Base-by-base conservation (phyloP, 2,888 invertebrate species). In the Corythucha ciliata region DNA sequence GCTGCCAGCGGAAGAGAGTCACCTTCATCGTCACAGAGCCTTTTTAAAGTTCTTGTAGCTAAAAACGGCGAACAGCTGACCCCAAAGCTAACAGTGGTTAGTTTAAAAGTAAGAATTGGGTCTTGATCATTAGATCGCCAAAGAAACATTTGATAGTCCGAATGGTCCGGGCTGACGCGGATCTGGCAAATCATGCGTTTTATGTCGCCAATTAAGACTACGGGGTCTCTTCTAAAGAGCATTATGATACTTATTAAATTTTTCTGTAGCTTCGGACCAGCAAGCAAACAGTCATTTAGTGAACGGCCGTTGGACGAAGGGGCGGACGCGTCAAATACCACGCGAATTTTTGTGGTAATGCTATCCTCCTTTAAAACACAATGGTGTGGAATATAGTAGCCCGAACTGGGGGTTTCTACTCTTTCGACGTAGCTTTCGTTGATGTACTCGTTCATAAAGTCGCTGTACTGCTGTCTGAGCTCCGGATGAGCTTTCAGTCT, bases 31-130 rank as follows among this genome's bases (percentile, higher is more conserved):
- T 10, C 10, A 14, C 10, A 8, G 10, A 36, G 14, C 16, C 16
- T 7, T 14, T 12, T n/a, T 14, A 39, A 6, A n/a, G 39, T 39
- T 7, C 21, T 39, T 22, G 18, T 7, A 4, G 39, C 39, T 7
- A 18, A 12, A 18, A 39, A 39, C 5, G 39, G 39, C 6, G 21
- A 21, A 5, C 14, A 39, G 8, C n/a, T 10, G 14, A 36, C 8
- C 8, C 36, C 36, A 14, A 36, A 36, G 14, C n/a, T 36, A 7
- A 39, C 39, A 12, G 39, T 39, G 4, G 39, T 39, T 7, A 39
- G 39, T 22, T 39, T 12, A n/a, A n/a, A 39, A 20, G 18, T 22
- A 4, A 6, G n/a, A 8, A 39, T 5, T 4, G 39, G 39, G 22
- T 39, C 39, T 6, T 21, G 18, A 39, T 20, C n/a, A 36, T n/a